Percentiles rank a stretch among this genome's conserved stretches.
phyloP scores from a whole-genome alignment of 2,888 invertebrate species.

The Hydraecia micacea region DNA sequence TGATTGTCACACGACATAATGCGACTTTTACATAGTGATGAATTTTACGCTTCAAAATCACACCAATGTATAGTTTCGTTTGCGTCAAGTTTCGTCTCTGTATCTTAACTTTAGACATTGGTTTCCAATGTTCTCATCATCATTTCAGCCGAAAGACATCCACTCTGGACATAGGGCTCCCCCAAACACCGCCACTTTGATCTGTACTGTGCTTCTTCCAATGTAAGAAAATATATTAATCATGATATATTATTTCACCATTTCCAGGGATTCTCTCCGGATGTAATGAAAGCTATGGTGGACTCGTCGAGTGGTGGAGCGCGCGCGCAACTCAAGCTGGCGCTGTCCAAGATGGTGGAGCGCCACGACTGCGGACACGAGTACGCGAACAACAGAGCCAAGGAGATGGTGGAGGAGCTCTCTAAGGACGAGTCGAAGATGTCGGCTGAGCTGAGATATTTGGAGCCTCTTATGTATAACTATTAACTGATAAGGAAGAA shows the following conservation, averaged over 20 bases:
- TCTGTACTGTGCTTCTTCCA: too few species aligned
- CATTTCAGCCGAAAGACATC: too few species aligned
- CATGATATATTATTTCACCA: not conserved
- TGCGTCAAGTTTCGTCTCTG: not conserved
- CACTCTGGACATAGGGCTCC: too few species aligned
- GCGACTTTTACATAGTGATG: not conserved
- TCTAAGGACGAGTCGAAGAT: slow-evolving; percentile 90
- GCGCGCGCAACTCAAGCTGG: slow-evolving; percentile 89
- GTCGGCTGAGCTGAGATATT: slow-evolving; percentile 89
- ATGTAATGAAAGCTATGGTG: slow-evolving; percentile 88
- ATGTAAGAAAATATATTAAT: too few species aligned
- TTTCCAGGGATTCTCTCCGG: slow-evolving; percentile 91
- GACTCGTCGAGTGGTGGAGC: slow-evolving; percentile 90
- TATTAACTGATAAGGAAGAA: slow-evolving; percentile 64
- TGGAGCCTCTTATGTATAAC: slow-evolving; percentile 89
- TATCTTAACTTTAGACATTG: not conserved
- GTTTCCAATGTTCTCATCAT: too few species aligned
- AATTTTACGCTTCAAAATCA: not conserved
- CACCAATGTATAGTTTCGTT: not conserved
- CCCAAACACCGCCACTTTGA: too few species aligned
- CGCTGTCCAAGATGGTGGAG: slow-evolving; percentile 90
- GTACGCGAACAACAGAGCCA: slow-evolving; percentile 90
- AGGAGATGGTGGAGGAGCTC: slow-evolving; percentile 89
- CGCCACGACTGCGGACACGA: slow-evolving; percentile 90
- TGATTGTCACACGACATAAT: not conserved